Base-by-base conservation (phyloP, 23 tunicate species). In the Phallusia fumigata region DNA sequence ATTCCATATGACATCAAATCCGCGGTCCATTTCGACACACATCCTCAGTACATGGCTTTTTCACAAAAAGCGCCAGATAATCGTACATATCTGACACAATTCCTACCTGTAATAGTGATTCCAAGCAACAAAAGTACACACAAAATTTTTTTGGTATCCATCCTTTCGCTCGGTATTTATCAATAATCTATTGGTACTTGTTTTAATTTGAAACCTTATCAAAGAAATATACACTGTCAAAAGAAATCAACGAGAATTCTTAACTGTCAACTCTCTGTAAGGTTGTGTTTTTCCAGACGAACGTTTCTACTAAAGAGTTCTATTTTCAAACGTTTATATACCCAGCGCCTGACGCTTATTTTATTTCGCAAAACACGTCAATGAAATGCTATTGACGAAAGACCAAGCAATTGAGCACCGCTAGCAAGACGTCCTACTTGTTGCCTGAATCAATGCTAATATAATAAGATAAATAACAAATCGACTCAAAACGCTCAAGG, bases 341-440 rank as follows among this genome's bases (percentile, higher is more conserved):
- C 47, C 47, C 47, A 10, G 47, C 10, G 47, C 47, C 47, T 40
- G 47, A 40, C 47, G 47, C 8, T 40, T 40, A 40, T 10, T 3
- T 40, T 3, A 40, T 40, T 40, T 3, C 47, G 10, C 47, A 40
- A 24, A 16, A 16, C 28, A 24, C 69, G 69, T 58, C 69, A 58
- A 6, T 24, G 69, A 21, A 51, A 58, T 21, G 69, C 69, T 21
- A 58, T 58, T 58, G 69, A 58, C 69, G 69, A 58, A 24, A 21
- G 69, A 58, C 10, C 47, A 5, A 24, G 69, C 8, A 58, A 22
- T 24, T 11, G 28, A 24, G 69, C 69, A 15, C 13, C 69, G 69
- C 69, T 58, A 24, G 28, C 69, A 58, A 58, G 69, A 58, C 69
- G 69, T 5, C 69, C 69, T 16, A 58, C 69, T 58, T 58, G 26